Percentiles rank a stretch among this genome's conserved stretches.
These are phyloP conservation scores for Nilaparvata lugens DNA, from an alignment of 1,140 invertebrate genomes.

Conservation along the genomic window DNA sequence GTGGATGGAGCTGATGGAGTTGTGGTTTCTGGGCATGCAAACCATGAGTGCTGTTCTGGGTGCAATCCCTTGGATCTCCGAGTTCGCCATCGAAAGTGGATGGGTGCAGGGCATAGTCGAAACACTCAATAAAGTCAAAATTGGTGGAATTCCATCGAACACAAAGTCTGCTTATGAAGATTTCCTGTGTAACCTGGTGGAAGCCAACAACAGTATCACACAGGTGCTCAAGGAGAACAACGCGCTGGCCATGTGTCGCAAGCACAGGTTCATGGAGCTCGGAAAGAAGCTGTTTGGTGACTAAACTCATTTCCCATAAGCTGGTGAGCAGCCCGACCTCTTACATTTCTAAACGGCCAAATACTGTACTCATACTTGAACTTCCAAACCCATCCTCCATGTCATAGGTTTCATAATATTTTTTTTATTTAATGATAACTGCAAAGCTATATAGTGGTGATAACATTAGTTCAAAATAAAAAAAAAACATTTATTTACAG, in stretches of 20 bases:
- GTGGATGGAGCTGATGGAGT: slow-evolving; percentile 81
- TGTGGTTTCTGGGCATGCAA: slow-evolving; percentile 92
- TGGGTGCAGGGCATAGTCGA: slow-evolving; percentile 81
- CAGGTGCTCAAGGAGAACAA: slow-evolving; percentile 74
- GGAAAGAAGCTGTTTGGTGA: slow-evolving; percentile 76
- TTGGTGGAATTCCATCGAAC: slow-evolving; percentile 67
- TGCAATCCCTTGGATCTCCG: slow-evolving; percentile 76
- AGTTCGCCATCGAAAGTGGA: slow-evolving; percentile 85
- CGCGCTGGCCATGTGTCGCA: slow-evolving; percentile 69
- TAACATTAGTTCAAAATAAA: too few relatives aligned
- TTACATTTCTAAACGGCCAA: too few relatives aligned
- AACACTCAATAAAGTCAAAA: slow-evolving; percentile 67
- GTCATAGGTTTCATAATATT: too few relatives aligned
- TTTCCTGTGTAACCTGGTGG: slow-evolving; percentile 73
- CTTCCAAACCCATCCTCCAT: too few relatives aligned
- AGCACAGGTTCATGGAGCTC: slow-evolving; percentile 79
- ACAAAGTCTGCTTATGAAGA: slow-evolving; percentile 85
- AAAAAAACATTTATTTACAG: too few relatives aligned
- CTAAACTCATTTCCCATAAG: slow-evolving; percentile 40
- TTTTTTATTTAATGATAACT: too few relatives aligned
- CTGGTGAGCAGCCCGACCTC: too few relatives aligned
- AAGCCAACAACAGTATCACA: slow-evolving; percentile 63
- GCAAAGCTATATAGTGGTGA: too few relatives aligned
- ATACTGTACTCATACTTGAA: too few relatives aligned
- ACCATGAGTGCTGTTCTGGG: slow-evolving; percentile 72